A percentile compares a stretch with the other conserved stretches of the same genome.
Conservation (phyloP, 2,888 invertebrate species). For the Taphrorychus bicolor region DNA sequence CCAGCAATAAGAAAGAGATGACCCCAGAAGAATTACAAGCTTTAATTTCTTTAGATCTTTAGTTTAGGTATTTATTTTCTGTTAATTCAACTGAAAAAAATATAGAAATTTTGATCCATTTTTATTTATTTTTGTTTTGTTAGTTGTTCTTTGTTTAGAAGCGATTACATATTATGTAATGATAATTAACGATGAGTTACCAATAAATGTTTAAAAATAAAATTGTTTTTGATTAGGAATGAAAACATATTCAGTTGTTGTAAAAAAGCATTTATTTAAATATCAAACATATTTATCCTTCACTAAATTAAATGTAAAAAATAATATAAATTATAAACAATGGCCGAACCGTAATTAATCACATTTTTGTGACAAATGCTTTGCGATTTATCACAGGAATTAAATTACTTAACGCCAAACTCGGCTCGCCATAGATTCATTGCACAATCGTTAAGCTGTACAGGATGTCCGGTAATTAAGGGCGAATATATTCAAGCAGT, state of each 20-base stretch:
- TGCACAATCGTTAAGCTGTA: too few species aligned
- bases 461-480: too few species aligned
- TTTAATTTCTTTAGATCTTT: constrained; percentile 14
- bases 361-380: not conserved
- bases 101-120: not conserved
- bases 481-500: too few species aligned
- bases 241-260: not conserved
- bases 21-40: constrained; percentile 1
- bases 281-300: too few species aligned
- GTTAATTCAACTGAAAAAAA: not conserved
- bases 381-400: not conserved
- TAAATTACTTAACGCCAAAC: not conserved
- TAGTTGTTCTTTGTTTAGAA: constrained; percentile 3
- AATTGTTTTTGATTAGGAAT: not conserved
- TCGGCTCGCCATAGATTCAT: too few species aligned
- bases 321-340: not conserved
- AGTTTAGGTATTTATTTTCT: not conserved
- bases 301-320: too few species aligned
- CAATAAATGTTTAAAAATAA: constrained; percentile 25
- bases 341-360: not conserved
- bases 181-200: constrained; percentile 16
- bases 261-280: not conserved
- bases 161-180: not conserved
- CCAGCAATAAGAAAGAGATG: constrained; percentile 5
- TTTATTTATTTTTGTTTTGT: constrained; percentile 9